Evolutionary conservation across 2,888 invertebrate genomes (phyloP), one percentile per base, ranked within the genome.

Genomic region (Mechanitis messenoides): DNA sequence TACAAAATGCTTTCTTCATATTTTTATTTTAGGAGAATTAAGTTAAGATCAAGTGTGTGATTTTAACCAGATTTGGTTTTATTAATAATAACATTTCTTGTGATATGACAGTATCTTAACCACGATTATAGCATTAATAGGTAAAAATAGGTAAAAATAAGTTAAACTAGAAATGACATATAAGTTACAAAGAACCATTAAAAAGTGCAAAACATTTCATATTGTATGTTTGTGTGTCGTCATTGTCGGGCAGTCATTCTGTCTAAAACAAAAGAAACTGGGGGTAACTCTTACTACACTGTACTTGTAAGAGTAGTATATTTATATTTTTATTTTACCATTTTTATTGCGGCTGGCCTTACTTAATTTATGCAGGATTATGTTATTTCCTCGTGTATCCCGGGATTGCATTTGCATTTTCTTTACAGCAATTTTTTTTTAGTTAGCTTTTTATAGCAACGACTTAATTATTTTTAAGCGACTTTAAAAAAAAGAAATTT

Each of bases 261-360:
- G 38, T 33, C n/a, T 55, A 12, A 50, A 45, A 62, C 55, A 62
- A 62, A 62, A 45, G 28, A 58, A 55, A 55, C 55, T 58, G 55
- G 47, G 42, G 50, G 47, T 53, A 55, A 58, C 50, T 47, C 55
- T 59, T 59, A 59, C 59, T 55, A 46, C 46, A 45, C 55, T 55
- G 33, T 45, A 59, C 45, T 53, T 59, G 35, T 45, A 20, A 45
- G 28, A 28, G 53, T 45, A 45, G 42, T n/a, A 42, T 33, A 53
- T 20, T 38, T 5, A 28, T 3, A 45, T 33, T 46, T 5, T 28
- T 42, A 47, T 42, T 31, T 38, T 6, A 42, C 33, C 11, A 35
- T 20, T 53, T 50, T 57, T 45, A 53, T 38, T 42, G n/a, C 45
- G 6, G 42, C 45, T 33, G 45, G n/a, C 53, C 6, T 58, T 45